Base-by-base conservation (phyloP, 2,888 invertebrate species). In the Herminia tarsipennalis region DNA sequence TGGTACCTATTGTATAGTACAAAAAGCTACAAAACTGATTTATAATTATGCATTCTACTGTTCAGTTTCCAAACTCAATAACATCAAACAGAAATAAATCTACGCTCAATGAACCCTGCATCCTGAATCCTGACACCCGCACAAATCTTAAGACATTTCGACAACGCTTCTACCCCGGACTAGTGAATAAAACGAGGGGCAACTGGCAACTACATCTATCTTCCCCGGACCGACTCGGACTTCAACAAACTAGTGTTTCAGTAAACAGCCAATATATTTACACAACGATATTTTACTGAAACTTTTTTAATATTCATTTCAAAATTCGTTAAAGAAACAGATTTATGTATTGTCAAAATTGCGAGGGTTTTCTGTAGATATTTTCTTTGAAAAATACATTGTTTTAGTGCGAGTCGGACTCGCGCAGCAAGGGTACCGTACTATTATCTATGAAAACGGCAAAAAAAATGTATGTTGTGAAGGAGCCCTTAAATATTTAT, bases 201-300 rank as follows among this genome's bases (percentile, higher is more conserved):
- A 48, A 63, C n/a, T n/a, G n/a, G n/a, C n/a, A n/a, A 57, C 60
- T n/a, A 61, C 65, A 73, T 77, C 51, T 52, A 51, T 73, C 73
- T 62, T 56, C 9, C 40, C 39, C 52, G 51, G 29, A 53, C 34
- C 49, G 47, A 42, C 40, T 46, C 29, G 46, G 52, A 35, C 44
- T 44, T 34, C 43, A 9, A 34, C 21, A 21, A 45, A 30, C 10
- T 21, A 35, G 35, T 30, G 41, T 34, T 39, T 24, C 41, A 27
- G 8, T n/a, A n/a, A n/a, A n/a, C n/a, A n/a, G n/a, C n/a, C 43
- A 27, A 22, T 39, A 39, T 36, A n/a, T 46, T 49, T 32, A 48
- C n/a, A 53, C 16, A 32, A 8, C 24, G 6, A 39, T 12, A n/a
- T 5, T 9, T n/a, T 10, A 22, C 6, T 17, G 13, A 10, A 28